phyloP scores from a whole-genome alignment of 2,797 vertebrate genomes.

The Jordanella pulchra region DNA sequence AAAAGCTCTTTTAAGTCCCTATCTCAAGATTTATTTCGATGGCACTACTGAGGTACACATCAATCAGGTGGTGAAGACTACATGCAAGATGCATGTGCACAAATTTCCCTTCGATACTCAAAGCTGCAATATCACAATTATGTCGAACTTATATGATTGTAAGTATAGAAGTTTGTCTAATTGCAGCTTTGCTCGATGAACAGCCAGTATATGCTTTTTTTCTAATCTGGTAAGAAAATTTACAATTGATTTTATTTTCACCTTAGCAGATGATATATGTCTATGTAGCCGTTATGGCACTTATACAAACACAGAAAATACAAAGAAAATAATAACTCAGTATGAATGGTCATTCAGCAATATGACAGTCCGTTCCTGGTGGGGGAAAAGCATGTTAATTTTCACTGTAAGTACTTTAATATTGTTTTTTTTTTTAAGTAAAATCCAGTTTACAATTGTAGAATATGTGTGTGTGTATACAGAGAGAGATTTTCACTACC shows the following conservation, averaged over 20 bases:
- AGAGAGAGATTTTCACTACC: neutral
- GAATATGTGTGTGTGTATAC: neutral
- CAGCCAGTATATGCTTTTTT: neutral
- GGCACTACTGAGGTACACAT: constrained; percentile 31
- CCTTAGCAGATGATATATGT: constrained; percentile 8
- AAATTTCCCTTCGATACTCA: constrained; percentile 70
- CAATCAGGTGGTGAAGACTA: constrained; percentile 53
- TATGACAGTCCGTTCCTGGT: constrained; percentile 27
- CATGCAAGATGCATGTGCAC: constrained; percentile 60
- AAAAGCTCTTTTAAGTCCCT: constrained; percentile 42
- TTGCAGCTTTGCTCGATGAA: neutral
- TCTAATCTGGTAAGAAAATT: neutral
- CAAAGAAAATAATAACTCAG: constrained; percentile 33
- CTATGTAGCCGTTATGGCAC: neutral
- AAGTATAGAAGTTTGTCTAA: constrained; percentile 38
- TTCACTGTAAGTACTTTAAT: constrained; percentile 54
- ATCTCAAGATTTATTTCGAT: constrained; percentile 5
- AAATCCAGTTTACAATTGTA: neutral
- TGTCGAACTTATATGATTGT: constrained; percentile 31
- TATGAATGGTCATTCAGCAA: constrained; percentile 67
- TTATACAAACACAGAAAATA: neutral
- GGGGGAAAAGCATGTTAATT: fast-evolving
- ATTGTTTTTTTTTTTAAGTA: neutral
- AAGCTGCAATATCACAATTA: constrained; percentile 62
- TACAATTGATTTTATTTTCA: neutral